Evolutionary conservation across 1,140 invertebrate species (phyloP).

Genomic region (Uloborus diversus): DNA sequence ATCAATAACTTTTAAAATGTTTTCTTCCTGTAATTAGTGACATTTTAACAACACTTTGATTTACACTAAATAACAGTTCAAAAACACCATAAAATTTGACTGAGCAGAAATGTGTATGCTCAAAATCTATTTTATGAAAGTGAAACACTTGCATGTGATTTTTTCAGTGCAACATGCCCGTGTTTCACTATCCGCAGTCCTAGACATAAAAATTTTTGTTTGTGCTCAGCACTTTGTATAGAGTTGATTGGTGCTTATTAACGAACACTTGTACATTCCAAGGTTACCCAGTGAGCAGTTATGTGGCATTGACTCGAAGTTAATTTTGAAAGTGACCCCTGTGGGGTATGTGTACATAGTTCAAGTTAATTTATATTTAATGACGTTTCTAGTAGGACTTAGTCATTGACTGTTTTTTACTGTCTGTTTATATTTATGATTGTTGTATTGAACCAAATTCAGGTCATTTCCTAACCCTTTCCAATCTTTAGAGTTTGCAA

Average conservation of each 20-base stretch:
- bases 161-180: no score
- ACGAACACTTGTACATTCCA: slow-evolving; percentile 46
- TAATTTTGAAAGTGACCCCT: slow-evolving; percentile 37
- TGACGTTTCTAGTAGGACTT: slow-evolving; percentile 52
- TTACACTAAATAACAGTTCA: no score
- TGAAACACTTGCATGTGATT: no score
- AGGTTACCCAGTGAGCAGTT: background rate
- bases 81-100: no score
- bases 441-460: slow-evolving; percentile 34
- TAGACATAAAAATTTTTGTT: no score
- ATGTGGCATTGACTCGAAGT: slow-evolving; percentile 17
- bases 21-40: no score
- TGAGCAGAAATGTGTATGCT: no score
- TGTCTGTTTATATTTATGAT: slow-evolving; percentile 54
- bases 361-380: slow-evolving; percentile 55
- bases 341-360: slow-evolving; percentile 52
- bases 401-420: slow-evolving; percentile 55
- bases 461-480: slow-evolving; percentile 19
- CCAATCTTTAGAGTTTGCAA: slow-evolving; percentile 19
- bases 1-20: no score
- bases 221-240: slow-evolving; percentile 3
- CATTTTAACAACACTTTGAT: no score
- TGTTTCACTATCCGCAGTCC: no score
- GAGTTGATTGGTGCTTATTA: slow-evolving; percentile 35
- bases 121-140: no score